Conservation (phyloP, 2,797 vertebrate genomes). For the Xiphophorus birchmanni region DNA sequence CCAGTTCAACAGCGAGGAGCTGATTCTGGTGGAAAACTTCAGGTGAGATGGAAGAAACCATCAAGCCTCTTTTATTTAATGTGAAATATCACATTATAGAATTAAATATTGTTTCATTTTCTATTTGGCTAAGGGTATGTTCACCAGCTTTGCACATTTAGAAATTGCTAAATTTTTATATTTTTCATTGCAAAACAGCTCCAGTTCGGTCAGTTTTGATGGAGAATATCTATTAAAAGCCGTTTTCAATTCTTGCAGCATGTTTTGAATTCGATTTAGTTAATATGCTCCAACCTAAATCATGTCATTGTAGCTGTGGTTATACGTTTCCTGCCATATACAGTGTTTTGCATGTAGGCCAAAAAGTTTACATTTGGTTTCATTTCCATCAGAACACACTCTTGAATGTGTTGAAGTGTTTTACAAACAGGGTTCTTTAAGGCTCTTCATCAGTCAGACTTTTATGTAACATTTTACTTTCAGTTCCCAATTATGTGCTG, state of each 20-base stretch:
- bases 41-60: conserved; percentile 52
- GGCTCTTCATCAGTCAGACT: no score
- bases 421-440: no score
- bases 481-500: no score
- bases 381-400: neutral
- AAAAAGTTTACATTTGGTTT: neutral
- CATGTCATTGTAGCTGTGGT: no score
- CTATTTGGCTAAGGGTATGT: neutral
- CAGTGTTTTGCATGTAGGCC: neutral
- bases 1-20: conserved; percentile 88
- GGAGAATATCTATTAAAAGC: neutral
- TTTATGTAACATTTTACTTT: no score
- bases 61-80: neutral
- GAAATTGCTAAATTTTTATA: neutral
- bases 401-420: no score
- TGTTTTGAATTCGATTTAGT: neutral
- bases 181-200: neutral
- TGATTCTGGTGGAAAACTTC: conserved; percentile 87
- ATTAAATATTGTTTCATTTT: neutral
- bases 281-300: no score
- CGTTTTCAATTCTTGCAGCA: neutral
- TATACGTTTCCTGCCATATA: neutral
- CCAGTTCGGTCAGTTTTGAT: neutral
- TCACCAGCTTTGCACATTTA: neutral
- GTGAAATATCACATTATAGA: neutral